phyloP scores from a whole-genome alignment of 2,888 invertebrate genomes.

The Theretra japonica region DNA sequence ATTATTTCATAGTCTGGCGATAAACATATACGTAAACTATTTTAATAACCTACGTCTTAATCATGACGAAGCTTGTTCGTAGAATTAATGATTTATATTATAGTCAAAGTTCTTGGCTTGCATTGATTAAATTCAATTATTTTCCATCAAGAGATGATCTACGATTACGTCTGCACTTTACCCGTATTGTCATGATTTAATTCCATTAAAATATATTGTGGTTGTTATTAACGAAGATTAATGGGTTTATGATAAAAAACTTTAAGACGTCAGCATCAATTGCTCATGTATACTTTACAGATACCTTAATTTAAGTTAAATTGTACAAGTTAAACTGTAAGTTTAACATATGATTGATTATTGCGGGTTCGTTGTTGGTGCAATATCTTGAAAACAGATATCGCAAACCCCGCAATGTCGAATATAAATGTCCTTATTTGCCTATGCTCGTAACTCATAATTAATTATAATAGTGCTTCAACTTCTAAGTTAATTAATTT shows the following conservation, averaged over 20 bases:
- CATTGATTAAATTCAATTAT: slow-evolving; percentile 31
- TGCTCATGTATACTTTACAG: not conserved
- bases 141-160: slow-evolving; percentile 37
- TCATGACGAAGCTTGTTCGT: not conserved
- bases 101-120: not conserved
- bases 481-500: not conserved
- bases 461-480: not conserved
- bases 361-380: slow-evolving; percentile 6
- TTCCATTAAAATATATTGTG: slow-evolving; percentile 57
- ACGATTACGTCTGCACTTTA: slow-evolving; percentile 42
- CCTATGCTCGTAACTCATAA: not conserved
- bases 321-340: slow-evolving; percentile 29
- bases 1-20: not conserved
- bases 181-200: slow-evolving; percentile 66
- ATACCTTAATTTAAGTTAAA: slow-evolving; percentile 56
- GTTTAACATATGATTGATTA: slow-evolving; percentile 4
- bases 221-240: slow-evolving; percentile 69
- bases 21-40: not conserved
- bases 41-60: not conserved
- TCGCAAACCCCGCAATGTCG: not conserved
- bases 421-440: not conserved
- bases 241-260: slow-evolving; percentile 45
- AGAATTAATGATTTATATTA: not conserved
- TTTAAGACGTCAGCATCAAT: not conserved
- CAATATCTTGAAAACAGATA: not conserved